These are phyloP conservation scores for Himalopsyche anomala DNA, from an alignment of 2,888 invertebrate species.

Conservation along the genomic window DNA sequence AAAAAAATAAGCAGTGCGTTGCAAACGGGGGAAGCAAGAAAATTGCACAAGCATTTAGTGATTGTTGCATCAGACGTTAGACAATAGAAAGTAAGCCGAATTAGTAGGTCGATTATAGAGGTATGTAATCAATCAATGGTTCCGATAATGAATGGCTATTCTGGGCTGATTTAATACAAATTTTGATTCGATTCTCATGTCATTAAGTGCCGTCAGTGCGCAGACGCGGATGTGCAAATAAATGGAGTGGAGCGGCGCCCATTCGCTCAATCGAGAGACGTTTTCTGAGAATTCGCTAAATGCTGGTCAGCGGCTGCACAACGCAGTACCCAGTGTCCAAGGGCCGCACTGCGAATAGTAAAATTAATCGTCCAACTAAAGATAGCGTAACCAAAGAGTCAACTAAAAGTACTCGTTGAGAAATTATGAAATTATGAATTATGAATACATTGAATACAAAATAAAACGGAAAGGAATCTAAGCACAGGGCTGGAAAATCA, in stretches of 20 bases:
- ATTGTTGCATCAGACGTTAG: not conserved
- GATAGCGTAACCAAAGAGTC: too few species aligned
- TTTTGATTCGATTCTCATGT: not conserved
- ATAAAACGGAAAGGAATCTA: too few species aligned
- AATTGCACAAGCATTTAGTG: too few species aligned
- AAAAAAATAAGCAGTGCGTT: too few species aligned
- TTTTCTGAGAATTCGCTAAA: conserved; percentile 35
- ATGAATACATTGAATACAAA: too few species aligned
- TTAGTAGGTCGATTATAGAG: not conserved
- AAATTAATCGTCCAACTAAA: too few species aligned
- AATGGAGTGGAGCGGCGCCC: conserved; percentile 42
- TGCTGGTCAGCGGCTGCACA: not conserved
- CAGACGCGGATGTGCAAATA: conserved; percentile 37
- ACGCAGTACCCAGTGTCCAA: not conserved
- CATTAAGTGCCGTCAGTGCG: not conserved
- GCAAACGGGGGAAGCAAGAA: too few species aligned
- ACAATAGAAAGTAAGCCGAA: not conserved
- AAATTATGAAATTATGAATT: too few species aligned
- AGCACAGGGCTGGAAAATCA: too few species aligned
- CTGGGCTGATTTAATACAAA: not conserved
- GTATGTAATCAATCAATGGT: not conserved
- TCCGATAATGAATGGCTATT: not conserved
- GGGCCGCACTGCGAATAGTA: not conserved
- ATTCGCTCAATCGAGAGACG: conserved; percentile 34
- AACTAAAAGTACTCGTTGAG: too few species aligned